A percentile compares a stretch with the other conserved stretches of the same genome.
phyloP scores from a whole-genome alignment of 2,113 vertebrate species.

The Halcyon senegalensis region DNA sequence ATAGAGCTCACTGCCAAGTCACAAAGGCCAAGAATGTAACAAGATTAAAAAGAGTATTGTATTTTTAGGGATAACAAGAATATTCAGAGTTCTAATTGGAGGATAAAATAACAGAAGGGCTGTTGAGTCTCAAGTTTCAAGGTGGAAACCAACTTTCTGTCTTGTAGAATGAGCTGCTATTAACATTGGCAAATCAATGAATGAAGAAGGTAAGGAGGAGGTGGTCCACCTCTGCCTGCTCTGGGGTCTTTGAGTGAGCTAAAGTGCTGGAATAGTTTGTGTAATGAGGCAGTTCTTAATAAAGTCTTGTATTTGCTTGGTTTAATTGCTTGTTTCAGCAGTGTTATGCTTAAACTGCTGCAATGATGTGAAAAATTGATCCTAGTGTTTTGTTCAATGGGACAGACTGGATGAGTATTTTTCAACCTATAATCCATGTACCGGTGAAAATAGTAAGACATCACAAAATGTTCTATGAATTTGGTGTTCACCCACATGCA shows the following conservation, averaged over 20 bases:
- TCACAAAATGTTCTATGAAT: neutral
- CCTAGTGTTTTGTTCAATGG: neutral
- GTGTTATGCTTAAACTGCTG: neutral
- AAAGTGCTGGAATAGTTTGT: neutral
- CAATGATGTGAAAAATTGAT: neutral
- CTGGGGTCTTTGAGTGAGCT: neutral
- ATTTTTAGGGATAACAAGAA: conserved; percentile 49
- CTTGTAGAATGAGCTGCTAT: neutral
- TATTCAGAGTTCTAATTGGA: conserved; percentile 36
- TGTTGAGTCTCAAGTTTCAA: neutral
- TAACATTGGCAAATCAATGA: neutral
- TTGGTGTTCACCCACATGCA: neutral
- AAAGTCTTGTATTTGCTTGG: neutral
- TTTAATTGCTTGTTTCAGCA: neutral
- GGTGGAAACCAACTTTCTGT: neutral
- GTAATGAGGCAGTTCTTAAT: neutral
- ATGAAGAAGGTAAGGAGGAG: neutral
- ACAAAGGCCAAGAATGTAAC: conserved; percentile 37
- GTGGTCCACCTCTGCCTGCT: neutral
- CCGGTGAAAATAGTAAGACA: neutral
- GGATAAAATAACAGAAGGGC: conserved; percentile 4
- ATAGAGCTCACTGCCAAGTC: conserved; percentile 36
- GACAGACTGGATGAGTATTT: neutral
- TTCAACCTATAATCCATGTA: neutral
- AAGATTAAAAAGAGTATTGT: conserved; percentile 49